Evolutionary conservation across 2,113 vertebrate genomes (phyloP).

Genomic region (Uropsilus gracilis): DNA sequence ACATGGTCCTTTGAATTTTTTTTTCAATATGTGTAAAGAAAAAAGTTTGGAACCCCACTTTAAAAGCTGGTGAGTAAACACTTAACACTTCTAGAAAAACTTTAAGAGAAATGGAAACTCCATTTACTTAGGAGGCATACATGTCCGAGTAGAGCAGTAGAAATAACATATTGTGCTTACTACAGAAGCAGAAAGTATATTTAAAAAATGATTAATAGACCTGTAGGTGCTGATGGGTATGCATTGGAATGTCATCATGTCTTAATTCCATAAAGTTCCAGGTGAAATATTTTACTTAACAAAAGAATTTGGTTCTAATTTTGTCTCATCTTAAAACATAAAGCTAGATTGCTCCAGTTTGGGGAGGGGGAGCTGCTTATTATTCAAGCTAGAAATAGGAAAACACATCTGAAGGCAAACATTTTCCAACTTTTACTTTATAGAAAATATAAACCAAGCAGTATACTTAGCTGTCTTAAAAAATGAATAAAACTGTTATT

Average conservation of each 20-base stretch:
- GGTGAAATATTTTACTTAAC: not conserved
- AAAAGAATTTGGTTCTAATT: not conserved
- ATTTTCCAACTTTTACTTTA: not conserved
- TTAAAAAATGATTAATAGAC: not conserved
- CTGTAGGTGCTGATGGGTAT: not conserved
- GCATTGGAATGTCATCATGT: not conserved
- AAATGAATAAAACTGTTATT: not conserved
- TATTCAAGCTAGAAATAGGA: not conserved
- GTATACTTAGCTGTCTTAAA: not conserved
- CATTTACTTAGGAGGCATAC: slow-evolving; percentile 46
- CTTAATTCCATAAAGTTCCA: not conserved
- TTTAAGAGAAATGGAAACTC: slow-evolving; percentile 50
- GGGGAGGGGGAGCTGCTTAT: not conserved
- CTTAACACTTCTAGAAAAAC: not conserved
- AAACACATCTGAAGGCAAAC: not conserved
- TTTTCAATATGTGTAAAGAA: slow-evolving; percentile 35
- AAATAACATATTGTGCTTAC: not conserved
- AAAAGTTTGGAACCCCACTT: slow-evolving; percentile 16
- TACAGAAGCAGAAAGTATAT: not conserved
- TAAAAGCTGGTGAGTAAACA: slow-evolving; percentile 69
- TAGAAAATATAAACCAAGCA: not conserved
- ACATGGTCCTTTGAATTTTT: slow-evolving; percentile 49
- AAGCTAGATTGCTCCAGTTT: not conserved
- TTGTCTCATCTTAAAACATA: not conserved
- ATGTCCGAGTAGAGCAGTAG: not conserved